Evolutionary conservation across 2,888 invertebrate species (phyloP).

Genomic region (Agrotis exclamationis): DNA sequence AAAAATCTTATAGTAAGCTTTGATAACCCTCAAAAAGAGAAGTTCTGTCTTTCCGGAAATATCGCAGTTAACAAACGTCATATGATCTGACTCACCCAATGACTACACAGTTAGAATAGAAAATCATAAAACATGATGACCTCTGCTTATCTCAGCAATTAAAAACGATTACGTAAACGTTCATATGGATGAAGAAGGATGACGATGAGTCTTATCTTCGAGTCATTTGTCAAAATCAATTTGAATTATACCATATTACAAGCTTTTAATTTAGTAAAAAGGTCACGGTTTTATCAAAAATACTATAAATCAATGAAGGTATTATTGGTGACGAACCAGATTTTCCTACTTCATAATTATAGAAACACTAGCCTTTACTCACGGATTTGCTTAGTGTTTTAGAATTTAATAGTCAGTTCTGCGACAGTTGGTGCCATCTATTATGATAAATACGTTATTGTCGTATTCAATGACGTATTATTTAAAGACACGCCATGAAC

Average conservation of each 20-base stretch:
- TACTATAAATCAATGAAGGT: slow-evolving; percentile 27
- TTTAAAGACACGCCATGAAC: no score
- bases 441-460: no score
- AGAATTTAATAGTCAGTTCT: no score
- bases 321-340: slow-evolving; percentile 22
- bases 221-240: slow-evolving; percentile 49
- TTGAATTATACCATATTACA: slow-evolving; percentile 21
- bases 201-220: slow-evolving; percentile 40
- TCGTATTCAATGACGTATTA: no score
- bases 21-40: not conserved
- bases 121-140: slow-evolving; percentile 50
- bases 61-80: slow-evolving; percentile 18
- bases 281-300: slow-evolving; percentile 47
- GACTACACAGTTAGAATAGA: slow-evolving; percentile 22
- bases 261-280: slow-evolving; percentile 42
- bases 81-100: slow-evolving; percentile 28
- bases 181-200: slow-evolving; percentile 32
- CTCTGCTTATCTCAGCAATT: slow-evolving; percentile 46
- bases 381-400: no score
- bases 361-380: not conserved
- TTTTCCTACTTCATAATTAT: not conserved
- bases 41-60: not conserved
- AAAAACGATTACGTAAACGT: slow-evolving; percentile 55
- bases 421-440: no score
- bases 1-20: no score